Evolutionary conservation across 2,113 vertebrate species (phyloP), one percentile per base, ranked within the genome.

Genomic region (Bos javanicus): DNA sequence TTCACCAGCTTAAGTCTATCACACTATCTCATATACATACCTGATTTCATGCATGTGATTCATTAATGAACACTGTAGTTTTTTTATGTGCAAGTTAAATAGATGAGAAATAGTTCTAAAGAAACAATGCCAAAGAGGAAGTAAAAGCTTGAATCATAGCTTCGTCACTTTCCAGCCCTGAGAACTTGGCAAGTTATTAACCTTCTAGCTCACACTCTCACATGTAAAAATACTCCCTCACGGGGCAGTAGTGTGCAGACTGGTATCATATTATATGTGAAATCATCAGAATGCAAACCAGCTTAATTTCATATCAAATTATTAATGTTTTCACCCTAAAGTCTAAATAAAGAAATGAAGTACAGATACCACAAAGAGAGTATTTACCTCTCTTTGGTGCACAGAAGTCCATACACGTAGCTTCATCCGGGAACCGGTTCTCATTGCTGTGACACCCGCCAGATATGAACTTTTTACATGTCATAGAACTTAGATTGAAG

Each of bases 401-500:
- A 98, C 99, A 99, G 98, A 98, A 99, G 88, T 99, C 98, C 95
- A 97, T 97, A 98, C 99, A 99, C 10, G 99, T 98, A 15, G 93
- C 82, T 59, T 98, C 6, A 83, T 99, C 98, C 0, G 71, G 78
- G 98, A 99, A 99, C 84, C 98, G 98, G 97, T 99, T 99, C 13
- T 83, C 90, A 48, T 99, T 99, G 43, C 98, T 99, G 0, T 87
- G 76, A 85, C 99, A 99, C 76, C 99, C 99, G 0, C 99, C 99
- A 0, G 99, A 99, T 33, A 48, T 11, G 74, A 99, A 99, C 33
- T 97, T 67, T 97, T 99, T 99, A 93, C 99, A 99, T 67, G 97
- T 98, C 99, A 99, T 99, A 1, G 99, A 98, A 87, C 98, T 99
- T 98, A 99, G 98, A 98, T 99, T 99, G 98, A 99, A 99, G 98